Evolutionary conservation across 2,113 vertebrate species (phyloP), one percentile per base, ranked within the genome.

Genomic region (Perca schrenkii): DNA sequence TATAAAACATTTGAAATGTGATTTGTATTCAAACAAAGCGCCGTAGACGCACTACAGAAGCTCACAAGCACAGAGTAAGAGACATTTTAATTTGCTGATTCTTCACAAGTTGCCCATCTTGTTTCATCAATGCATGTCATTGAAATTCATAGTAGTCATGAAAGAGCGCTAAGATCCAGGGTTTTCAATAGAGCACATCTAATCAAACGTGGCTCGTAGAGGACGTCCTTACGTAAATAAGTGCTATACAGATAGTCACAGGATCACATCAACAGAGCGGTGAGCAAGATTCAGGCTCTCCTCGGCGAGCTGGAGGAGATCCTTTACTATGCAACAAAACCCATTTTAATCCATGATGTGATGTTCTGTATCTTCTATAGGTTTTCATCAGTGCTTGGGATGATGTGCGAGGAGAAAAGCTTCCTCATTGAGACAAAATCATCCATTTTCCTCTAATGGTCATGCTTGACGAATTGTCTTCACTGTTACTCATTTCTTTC

Each of bases 81-180:
- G 49, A 73, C 60, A 56, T 70, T 86, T 87, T 86, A 76, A 88
- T 88, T 73, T 69, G 74, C 34, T 62, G 73, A 86, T 84, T 68
- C 57, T 67, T 77, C 70, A 58, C 15, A 64, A 71, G 65, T 50
- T 4, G 5, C 49, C 43, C 53, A 54, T 68, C 74, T 64, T 69
- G 28, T 74, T 81, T 74, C 85, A 76, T 82, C 80, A 76, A 25
- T 8, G 14, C 73, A 74, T 12, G 22, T 91, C 81, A 88, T 92
- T 89, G 68, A 93, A 86, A 91, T 91, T 90, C 85, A 78, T 34
- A 56, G 74, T 85, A 84, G 85, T 89, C 91, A 81, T 34, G 54
- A 82, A 82, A 68, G 80, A 70, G 53, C 4, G 36, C 50, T 22
- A 54, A 40, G 61, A 77, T 49, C 31, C 74, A 40, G 47, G 60